phyloP scores from a whole-genome alignment of 1,140 invertebrate genomes.

The Anagrus nilaparvatae region DNA sequence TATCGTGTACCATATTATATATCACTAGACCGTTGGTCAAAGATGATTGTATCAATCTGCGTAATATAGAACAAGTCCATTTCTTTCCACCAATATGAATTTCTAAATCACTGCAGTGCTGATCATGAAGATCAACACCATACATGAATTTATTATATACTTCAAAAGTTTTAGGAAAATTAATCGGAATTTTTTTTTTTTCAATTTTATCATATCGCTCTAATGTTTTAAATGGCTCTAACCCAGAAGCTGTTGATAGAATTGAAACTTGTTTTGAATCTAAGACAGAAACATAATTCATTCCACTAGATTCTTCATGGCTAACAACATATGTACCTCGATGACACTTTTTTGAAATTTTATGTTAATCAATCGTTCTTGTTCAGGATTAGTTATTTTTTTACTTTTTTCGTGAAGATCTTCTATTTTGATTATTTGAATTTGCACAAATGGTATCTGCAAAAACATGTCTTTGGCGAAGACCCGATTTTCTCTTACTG shows the following conservation, averaged over 20 bases:
- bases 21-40: not conserved
- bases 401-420: not conserved
- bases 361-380: too few species aligned
- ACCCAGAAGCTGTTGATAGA: slow-evolving; percentile 14
- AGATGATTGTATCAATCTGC: not conserved
- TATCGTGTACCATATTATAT: slow-evolving; percentile 1
- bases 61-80: not conserved
- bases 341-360: slow-evolving; percentile 10
- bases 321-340: slow-evolving; percentile 14
- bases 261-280: slow-evolving; percentile 16
- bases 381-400: not conserved
- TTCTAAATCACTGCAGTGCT: not conserved
- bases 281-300: slow-evolving; percentile 17
- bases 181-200: not conserved
- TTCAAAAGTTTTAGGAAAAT: not conserved
- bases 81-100: not conserved
- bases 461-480: not conserved
- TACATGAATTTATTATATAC: not conserved
- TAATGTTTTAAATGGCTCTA: too few species aligned
- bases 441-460: not conserved
- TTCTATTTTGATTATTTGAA: not conserved
- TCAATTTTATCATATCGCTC: not conserved
- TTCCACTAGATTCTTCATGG: slow-evolving; percentile 15
- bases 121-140: not conserved
- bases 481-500: slow-evolving; percentile 3